phyloP scores from a whole-genome alignment of 2,797 vertebrate genomes.

The Intellagama lesueurii region DNA sequence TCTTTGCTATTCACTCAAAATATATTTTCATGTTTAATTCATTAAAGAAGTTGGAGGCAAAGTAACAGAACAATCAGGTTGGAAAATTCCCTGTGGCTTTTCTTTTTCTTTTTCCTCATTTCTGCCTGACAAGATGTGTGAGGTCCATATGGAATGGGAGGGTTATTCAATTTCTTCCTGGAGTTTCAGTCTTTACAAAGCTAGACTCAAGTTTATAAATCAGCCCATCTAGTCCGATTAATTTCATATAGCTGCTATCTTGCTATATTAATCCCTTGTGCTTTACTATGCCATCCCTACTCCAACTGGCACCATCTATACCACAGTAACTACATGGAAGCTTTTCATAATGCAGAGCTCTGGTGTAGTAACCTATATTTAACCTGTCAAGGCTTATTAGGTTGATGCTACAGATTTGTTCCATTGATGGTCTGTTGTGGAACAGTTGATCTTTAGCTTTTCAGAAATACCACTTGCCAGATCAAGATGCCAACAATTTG shows the following conservation, averaged over 20 bases:
- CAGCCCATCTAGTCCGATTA: slow-evolving; percentile 45
- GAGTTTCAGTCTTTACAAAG: slow-evolving; percentile 29
- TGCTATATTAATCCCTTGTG: slow-evolving; percentile 59
- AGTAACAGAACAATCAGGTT: slow-evolving; percentile 9
- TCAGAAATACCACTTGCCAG: slow-evolving; percentile 9
- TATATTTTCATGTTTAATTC: background rate
- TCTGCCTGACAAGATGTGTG: slow-evolving; percentile 39
- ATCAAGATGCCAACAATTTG: slow-evolving; percentile 5
- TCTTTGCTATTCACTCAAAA: background rate
- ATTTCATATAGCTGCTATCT: slow-evolving; percentile 65
- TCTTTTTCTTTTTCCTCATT: background rate
- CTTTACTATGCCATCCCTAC: slow-evolving; percentile 59
- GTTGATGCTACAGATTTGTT: slow-evolving; percentile 67
- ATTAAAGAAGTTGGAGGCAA: background rate
- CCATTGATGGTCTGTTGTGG: slow-evolving; percentile 58
- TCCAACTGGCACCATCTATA: slow-evolving; percentile 60
- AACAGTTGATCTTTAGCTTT: slow-evolving; percentile 17
- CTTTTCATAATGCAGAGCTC: slow-evolving; percentile 68
- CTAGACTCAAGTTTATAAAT: slow-evolving; percentile 32
- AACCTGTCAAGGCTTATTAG: slow-evolving; percentile 64
- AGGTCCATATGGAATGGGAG: background rate
- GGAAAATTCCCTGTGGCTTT: slow-evolving; percentile 8
- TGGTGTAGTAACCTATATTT: slow-evolving; percentile 69
- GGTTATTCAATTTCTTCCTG: slow-evolving; percentile 28
- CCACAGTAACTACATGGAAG: slow-evolving; percentile 62